Conservation (phyloP, 2,797 vertebrate species). For the Ispidina lecontei region DNA sequence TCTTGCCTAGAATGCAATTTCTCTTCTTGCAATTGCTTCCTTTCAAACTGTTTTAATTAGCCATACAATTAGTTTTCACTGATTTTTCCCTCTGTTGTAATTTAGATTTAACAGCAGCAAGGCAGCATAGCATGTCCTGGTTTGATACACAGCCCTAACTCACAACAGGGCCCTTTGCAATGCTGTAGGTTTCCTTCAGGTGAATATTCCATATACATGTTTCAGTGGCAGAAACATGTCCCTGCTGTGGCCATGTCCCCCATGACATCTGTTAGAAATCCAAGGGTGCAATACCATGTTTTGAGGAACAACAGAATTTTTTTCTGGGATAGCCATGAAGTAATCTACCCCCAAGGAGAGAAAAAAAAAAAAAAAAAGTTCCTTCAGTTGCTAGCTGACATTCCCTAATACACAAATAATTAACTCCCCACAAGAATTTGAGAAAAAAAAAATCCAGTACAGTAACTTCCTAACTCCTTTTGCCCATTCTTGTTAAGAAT, state of each 20-base stretch:
- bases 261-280: background rate
- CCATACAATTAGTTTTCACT: constrained; percentile 60
- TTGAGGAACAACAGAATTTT: background rate
- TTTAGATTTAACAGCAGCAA: constrained; percentile 45
- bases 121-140: background rate
- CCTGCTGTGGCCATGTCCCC: fast-evolving
- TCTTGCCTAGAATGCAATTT: constrained; percentile 40
- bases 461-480: background rate
- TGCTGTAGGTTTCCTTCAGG: background rate
- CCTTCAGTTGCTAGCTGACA: background rate
- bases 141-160: background rate
- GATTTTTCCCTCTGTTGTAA: constrained; percentile 45
- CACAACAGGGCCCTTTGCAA: background rate
- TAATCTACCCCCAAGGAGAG: background rate
- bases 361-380: too few species aligned
- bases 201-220: background rate
- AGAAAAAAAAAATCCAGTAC: background rate
- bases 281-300: background rate
- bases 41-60: constrained; percentile 65
- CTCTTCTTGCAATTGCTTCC: constrained; percentile 45
- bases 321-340: background rate
- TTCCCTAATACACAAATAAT: background rate
- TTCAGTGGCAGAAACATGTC: background rate
- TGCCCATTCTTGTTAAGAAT: background rate
- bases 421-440: background rate